phyloP scores from a whole-genome alignment of 1,140 invertebrate species.

The Diachasmimorpha longicaudata region DNA sequence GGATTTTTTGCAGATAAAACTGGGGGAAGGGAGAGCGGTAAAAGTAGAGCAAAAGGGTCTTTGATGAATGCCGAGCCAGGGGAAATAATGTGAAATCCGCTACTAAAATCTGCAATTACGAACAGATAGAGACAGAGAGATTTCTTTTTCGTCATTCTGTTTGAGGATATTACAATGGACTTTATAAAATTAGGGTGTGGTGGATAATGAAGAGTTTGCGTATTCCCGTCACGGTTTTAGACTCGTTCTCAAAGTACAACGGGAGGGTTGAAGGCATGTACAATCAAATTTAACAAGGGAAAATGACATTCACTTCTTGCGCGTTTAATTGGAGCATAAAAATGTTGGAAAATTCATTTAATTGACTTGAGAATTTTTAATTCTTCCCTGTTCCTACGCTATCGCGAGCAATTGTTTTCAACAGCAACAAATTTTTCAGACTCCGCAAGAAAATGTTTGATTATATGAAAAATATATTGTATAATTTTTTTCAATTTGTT shows the following conservation, averaged over 20 bases:
- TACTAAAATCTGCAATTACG: slow-evolving; percentile 1
- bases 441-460: no score
- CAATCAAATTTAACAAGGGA: neutral
- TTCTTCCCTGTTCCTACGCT: no score
- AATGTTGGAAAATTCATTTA: neutral
- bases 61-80: neutral
- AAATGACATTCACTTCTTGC: neutral
- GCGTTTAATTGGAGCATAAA: neutral
- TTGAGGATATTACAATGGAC: neutral
- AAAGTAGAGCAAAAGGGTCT: neutral
- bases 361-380: neutral
- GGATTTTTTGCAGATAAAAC: neutral
- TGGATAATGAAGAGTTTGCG: neutral
- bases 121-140: neutral
- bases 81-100: neutral
- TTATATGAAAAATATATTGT: no score
- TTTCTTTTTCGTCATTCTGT: neutral
- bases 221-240: neutral
- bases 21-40: neutral
- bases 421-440: no score
- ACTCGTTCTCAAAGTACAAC: neutral
- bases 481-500: no score
- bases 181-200: neutral
- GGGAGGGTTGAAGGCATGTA: neutral
- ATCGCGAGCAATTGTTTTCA: no score